These are phyloP conservation scores for Sebastes steindachneri DNA, from an alignment of 2,797 vertebrate species.

Conservation along the genomic window DNA sequence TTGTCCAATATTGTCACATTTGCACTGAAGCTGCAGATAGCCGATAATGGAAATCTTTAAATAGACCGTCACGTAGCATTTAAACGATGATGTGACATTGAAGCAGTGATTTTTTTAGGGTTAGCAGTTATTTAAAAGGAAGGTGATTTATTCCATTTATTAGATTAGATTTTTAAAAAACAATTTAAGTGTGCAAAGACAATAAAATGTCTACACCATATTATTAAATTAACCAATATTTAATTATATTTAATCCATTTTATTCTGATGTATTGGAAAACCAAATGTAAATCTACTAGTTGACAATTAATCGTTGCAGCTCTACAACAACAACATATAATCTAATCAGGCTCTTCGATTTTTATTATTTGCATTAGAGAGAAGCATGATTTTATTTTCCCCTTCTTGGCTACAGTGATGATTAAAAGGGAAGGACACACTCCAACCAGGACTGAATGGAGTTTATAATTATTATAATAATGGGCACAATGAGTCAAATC, in stretches of 20 bases:
- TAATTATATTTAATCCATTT: background rate
- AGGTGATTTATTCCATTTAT: background rate
- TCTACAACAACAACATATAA: background rate
- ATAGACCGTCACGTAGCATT: background rate
- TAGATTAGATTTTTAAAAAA: background rate
- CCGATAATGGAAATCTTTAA: background rate
- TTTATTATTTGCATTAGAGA: background rate
- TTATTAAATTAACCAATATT: background rate
- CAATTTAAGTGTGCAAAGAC: background rate
- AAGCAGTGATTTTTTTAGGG: background rate
- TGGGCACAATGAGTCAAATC: slow-evolving; percentile 52
- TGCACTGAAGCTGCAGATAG: background rate
- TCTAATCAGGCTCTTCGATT: background rate
- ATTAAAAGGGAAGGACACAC: background rate
- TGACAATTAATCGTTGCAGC: too few species aligned
- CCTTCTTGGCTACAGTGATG: background rate
- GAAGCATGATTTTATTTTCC: background rate
- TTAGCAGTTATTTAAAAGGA: background rate
- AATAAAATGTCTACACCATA: background rate
- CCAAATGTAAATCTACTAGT: background rate
- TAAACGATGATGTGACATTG: background rate
- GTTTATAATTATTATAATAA: slow-evolving; percentile 4
- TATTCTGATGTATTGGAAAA: background rate
- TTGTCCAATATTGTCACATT: background rate
- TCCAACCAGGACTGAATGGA: background rate